Base-by-base conservation (phyloP, 92 coral and sea anemone genomes). In the Parazoanthus atlanticus region DNA sequence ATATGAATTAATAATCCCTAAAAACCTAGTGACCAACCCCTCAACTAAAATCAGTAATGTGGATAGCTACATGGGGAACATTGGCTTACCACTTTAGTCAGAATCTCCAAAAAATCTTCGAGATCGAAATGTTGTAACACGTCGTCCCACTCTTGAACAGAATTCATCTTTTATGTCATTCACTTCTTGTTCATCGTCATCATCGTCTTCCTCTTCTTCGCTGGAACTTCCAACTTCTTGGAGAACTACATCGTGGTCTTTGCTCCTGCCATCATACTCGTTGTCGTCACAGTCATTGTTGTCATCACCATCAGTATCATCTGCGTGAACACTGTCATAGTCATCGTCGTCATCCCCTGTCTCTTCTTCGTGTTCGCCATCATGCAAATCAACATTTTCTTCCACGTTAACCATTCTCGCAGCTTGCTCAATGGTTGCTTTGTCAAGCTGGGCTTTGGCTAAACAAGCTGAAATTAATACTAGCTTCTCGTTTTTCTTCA, bases 381-480 rank as follows among this genome's bases (percentile, higher is more conserved):
- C 89, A 76, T 74, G 89, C 23, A 86, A 76, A 86, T 75, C 82
- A 74, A 77, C 85, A 87, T 87, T 87, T 87, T 87, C n/a, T 78
- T 87, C 90, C 90, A 87, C 30, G 52, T 78, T 78, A 78, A 87
- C 90, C 85, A n/a, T n/a, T n/a, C n/a, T n/a, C n/a, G n/a, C n/a
- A n/a, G n/a, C n/a, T 87, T 87, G 76, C 85, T 87, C 79, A 52
- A 84, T 76, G 90, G 40, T 64, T 78, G 85, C 78, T 78, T 78
- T 87, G 78, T 87, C 85, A 66, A 87, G 90, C 90, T 78, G 78
- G 85, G 90, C 90, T 87, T 88, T 86, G 76, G 89, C 89, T 86
- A 80, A 29, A 47, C 83, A 58, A 75, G 78, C 89, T 73, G 75
- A 29, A 46, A 88, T 88, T 75, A 77, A 32, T 86, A 74, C 82